Percentiles rank a stretch among this genome's conserved stretches.
Evolutionary conservation across 2,888 invertebrate species (phyloP).

Genomic region (Drosophila anomalipes): DNA sequence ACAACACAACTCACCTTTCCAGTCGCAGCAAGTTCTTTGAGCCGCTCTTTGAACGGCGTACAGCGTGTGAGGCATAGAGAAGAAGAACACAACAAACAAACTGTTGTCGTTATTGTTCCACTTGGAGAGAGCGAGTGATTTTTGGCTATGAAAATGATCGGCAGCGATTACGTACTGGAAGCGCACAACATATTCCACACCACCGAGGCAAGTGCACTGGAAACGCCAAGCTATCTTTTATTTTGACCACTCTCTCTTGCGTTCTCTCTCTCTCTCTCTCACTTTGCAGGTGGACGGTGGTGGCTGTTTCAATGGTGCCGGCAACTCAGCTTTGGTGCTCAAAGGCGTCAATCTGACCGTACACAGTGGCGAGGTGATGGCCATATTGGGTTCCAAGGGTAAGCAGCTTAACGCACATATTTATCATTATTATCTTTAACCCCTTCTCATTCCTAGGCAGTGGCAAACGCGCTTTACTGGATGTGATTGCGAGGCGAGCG

Average conservation of each 20-base stretch:
- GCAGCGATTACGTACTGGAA: constrained; percentile 94
- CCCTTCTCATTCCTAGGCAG: constrained; percentile 88
- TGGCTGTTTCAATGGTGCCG: constrained; percentile 91
- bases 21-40: constrained; percentile 43
- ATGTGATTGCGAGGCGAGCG: constrained; percentile 94
- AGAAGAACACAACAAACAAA: constrained; percentile 62
- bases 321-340: constrained; percentile 93
- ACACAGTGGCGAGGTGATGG: constrained; percentile 96
- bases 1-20: constrained; percentile 36
- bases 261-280: constrained; percentile 36
- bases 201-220: constrained; percentile 88
- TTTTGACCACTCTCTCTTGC: constrained; percentile 15
- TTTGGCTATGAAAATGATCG: constrained; percentile 88
- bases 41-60: constrained; percentile 61
- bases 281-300: constrained; percentile 90
- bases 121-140: constrained; percentile 18
- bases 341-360: constrained; percentile 97
- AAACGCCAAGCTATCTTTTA: constrained; percentile 33
- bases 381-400: constrained; percentile 97
- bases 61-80: constrained; percentile 55
- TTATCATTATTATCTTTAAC: not conserved
- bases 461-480: constrained; percentile 96
- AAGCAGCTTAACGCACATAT: constrained; percentile 32
- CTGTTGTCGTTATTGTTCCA: constrained; percentile 9
- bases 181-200: constrained; percentile 95